Base-by-base conservation (phyloP, 2,888 invertebrate genomes). In the Parnassius apollo region DNA sequence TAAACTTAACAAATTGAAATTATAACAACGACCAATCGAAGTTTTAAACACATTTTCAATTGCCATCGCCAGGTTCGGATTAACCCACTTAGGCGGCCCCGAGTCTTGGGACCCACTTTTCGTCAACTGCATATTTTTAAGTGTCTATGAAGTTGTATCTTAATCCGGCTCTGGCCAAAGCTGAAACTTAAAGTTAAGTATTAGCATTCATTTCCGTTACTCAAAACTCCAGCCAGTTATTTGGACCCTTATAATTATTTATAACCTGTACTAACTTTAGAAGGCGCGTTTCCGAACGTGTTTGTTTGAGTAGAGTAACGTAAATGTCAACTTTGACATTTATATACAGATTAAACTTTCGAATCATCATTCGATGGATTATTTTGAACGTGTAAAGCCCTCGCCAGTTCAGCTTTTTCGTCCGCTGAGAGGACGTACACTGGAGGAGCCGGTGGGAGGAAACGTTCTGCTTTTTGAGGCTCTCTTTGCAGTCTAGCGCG, bases 351-450 rank as follows among this genome's bases (percentile, higher is more conserved):
- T 77, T 82, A 85, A 65, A 86, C 80, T 76, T 85, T 86, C 12
- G 85, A 73, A 76, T 68, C 69, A 52, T 70, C 69, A 53, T 77
- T 74, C 13, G 49, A 49, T 2, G 85, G 82, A 35, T 76, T 80
- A 7, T 84, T 71, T 0, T 88, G 88, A 0, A 81, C 80, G 67
- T 88, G 88, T 22, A 91, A 68, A 0, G 86, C 91, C 65, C 85
- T 82, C 8, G 91, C 91, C 11, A 91, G 77, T 71, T 91, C 93
- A 13, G 92, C 93, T 71, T 94, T 94, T 72, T 95, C 94, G 67
- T 93, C 92, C 3, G 94, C 94, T 18, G 95, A 93, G 71, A 95
- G 93, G 18, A 95, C 94, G 78, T 95, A 95, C 56, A 95, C 94
- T 0, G 95, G 95, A 18, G 94, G 93, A 9, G 93, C 93, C 48